Evolutionary conservation across 2,797 vertebrate species (phyloP), one percentile per base, ranked within the genome.

Genomic region (Paedocypris micromegethes): DNA sequence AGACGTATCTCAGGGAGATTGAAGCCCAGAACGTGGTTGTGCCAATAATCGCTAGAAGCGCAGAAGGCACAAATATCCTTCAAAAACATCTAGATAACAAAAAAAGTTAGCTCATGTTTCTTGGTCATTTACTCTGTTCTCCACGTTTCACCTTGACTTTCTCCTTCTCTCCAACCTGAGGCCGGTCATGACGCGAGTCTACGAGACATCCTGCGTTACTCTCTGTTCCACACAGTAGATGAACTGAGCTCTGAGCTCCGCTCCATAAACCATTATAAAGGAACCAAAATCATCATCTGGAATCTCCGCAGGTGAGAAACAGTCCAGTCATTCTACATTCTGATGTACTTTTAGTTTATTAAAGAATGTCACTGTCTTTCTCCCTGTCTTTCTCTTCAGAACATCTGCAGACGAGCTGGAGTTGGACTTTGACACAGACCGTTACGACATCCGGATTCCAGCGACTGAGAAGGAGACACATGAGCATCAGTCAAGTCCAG

Each of bases 211-310:
- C 80, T 95, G 72, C 62, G 46, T 0, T 82, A 91, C 81, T 97
- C 95, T 51, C 79, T 93, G 3, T 96, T 96, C 79, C 79, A 78
- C 1, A 89, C 87, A 0, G 78, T 90, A 77, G 71, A 75, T 5
- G 91, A 93, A 0, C 85, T 98, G 38, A 75, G 92, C 9, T 73
- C 77, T 42, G 96, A 98, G 75, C 82, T 98, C 6, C 59, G 84
- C 9, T 85, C 87, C 55, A 92, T 98, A 68, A 72, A 5, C 4
- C 77, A 74, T 0, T 87, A 85, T 72, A 94, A 90, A 6, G 96
- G 96, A 78, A 96, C 95, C 5, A 86, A 92, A 72, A 94, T 98
- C 79, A 95, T 98, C 74, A 94, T 98, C 75, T 98, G 95, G 95
- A 98, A 93, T 71, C 89, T 98, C 39, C 89, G 92, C 82, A 90